These are phyloP conservation scores for Choristoneura fumiferana DNA, from an alignment of 1,140 invertebrate genomes.

Conservation along the genomic window DNA sequence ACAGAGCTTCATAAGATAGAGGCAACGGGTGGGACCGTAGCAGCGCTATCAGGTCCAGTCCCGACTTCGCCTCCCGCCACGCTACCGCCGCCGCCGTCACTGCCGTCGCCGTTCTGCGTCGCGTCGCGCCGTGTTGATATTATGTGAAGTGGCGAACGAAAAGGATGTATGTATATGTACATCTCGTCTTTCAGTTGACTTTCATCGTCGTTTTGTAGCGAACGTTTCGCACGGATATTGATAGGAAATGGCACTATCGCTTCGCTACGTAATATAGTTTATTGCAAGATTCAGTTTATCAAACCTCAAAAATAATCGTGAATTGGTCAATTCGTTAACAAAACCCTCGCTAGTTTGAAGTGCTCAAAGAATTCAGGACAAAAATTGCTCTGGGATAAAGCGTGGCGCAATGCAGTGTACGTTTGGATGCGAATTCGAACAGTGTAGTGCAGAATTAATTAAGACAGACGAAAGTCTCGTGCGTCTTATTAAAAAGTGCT, in stretches of 20 bases:
- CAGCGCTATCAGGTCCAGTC: conserved; percentile 41
- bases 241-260: conserved; percentile 71
- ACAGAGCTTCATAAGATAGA: conserved; percentile 43
- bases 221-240: conserved; percentile 73
- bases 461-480: conserved; percentile 45
- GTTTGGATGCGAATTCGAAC: conserved; percentile 65
- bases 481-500: conserved; percentile 48
- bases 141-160: conserved; percentile 68
- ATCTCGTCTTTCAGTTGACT: conserved; percentile 77
- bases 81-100: conserved; percentile 37
- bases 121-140: conserved; percentile 70
- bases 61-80: conserved; percentile 40
- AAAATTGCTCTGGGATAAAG: conserved; percentile 25
- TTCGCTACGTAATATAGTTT: conserved; percentile 72
- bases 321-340: conserved; percentile 21
- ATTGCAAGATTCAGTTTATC: conserved; percentile 41
- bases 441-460: conserved; percentile 55
- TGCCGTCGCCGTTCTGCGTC: conserved; percentile 40
- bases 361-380: conserved; percentile 14
- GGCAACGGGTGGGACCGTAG: conserved; percentile 58
- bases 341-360: neutral
- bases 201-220: conserved; percentile 75
- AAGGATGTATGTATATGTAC: conserved; percentile 74
- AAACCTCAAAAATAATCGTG: conserved; percentile 32
- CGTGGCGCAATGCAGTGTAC: conserved; percentile 76